These are phyloP conservation scores for Pseudolaguvia tuberculata DNA, from an alignment of 2,113 vertebrate species.

Conservation along the genomic window DNA sequence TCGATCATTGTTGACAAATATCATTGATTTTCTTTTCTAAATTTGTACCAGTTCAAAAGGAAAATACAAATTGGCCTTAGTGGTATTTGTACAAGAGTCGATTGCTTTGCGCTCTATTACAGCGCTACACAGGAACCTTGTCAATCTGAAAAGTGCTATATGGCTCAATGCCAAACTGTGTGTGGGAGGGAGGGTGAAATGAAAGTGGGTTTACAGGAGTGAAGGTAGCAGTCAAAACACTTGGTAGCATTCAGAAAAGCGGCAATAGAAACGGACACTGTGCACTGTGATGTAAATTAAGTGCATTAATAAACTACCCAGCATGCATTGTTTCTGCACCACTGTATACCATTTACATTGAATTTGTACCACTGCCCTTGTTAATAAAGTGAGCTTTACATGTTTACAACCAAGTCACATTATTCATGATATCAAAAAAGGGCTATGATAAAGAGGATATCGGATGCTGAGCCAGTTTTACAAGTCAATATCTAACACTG, in stretches of 20 bases:
- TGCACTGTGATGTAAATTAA: background rate
- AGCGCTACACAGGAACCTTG: constrained; percentile 12
- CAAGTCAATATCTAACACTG: constrained; percentile 21
- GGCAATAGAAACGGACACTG: background rate
- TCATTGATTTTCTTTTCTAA: constrained; percentile 8
- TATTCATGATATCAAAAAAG: constrained; percentile 12
- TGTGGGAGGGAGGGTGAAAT: constrained; percentile 2
- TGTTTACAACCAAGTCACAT: background rate
- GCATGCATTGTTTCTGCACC: constrained; percentile 10
- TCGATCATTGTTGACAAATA: background rate
- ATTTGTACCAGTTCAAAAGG: constrained; percentile 19
- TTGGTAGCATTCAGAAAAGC: constrained; percentile 15
- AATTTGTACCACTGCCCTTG: constrained; percentile 1
- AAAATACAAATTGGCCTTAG: constrained; percentile 6
- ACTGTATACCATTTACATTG: background rate
- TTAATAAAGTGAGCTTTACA: constrained; percentile 5
- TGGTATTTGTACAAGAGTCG: constrained; percentile 11
- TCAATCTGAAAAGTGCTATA: constrained; percentile 20
- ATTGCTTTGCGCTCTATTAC: constrained; percentile 22
- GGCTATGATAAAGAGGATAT: constrained; percentile 23
- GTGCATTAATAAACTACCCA: background rate
- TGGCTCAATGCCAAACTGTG: constrained; percentile 25
- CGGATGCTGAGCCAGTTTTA: constrained; percentile 17
- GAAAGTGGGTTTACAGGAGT: background rate
- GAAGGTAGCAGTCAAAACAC: background rate